Conservation (phyloP, 2,113 vertebrate genomes). For the Lampris incognitus region DNA sequence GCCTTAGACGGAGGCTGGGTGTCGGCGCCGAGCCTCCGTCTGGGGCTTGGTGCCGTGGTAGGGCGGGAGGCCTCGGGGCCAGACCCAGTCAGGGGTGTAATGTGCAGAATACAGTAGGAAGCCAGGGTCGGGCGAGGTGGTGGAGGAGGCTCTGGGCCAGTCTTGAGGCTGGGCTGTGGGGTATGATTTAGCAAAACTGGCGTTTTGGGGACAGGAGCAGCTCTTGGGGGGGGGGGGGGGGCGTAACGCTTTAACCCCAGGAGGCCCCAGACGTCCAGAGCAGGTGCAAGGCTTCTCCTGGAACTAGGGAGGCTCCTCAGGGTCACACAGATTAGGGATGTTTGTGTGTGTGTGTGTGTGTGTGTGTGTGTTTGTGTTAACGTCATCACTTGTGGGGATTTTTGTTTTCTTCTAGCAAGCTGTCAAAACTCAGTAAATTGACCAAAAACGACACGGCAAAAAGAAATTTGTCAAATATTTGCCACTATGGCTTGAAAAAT, state of each 20-base stretch:
- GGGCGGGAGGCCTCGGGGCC: slow-evolving; percentile 16
- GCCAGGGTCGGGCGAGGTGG: not conserved
- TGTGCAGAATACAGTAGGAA: not conserved
- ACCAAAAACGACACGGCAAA: not conserved
- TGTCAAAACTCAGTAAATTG: not conserved
- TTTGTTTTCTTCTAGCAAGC: slow-evolving; percentile 11
- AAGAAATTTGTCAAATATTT: not conserved
- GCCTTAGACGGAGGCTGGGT: not conserved
- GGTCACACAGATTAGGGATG: slow-evolving; percentile 47
- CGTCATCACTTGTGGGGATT: not conserved
- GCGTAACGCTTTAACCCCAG: not conserved
- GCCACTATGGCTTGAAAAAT: slow-evolving; percentile 1
- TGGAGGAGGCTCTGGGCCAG: slow-evolving; percentile 4
- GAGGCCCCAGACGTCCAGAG: slow-evolving; percentile 47
- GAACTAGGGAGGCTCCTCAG: slow-evolving; percentile 55
- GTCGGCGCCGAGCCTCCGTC: not conserved
- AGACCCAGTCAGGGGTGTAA: slow-evolving; percentile 26
- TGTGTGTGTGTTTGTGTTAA: slow-evolving; percentile 19
- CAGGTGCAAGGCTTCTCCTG: slow-evolving; percentile 70
- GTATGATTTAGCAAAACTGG: slow-evolving; percentile 25
- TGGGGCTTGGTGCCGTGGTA: slow-evolving; percentile 15
- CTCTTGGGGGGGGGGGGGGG: slow-evolving; percentile 12
- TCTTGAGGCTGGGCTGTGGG: slow-evolving; percentile 7
- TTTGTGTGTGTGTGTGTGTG: slow-evolving; percentile 10
- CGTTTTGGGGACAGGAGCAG: slow-evolving; percentile 35